Base-by-base conservation (phyloP, 2,888 invertebrate genomes). In the Pheosia tremula region DNA sequence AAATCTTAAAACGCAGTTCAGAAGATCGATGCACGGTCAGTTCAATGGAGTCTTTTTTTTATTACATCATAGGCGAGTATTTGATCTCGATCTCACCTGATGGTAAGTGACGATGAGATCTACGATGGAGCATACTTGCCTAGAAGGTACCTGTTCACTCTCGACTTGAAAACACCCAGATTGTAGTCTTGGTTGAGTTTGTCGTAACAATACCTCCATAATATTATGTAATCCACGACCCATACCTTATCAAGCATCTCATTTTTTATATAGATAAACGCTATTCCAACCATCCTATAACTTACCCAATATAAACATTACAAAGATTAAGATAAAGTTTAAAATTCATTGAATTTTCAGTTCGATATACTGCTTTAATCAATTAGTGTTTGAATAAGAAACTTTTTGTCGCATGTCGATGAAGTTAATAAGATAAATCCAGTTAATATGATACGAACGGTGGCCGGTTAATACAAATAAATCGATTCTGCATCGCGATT, bases 361-460 rank as follows among this genome's bases (percentile, higher is more conserved):
- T 61, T 59, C 64, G 62, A 79, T 76, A 78, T 83, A 79, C 69
- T 78, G 67, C 79, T 57, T 82, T 80, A 69, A 57, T 54, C 60
- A 61, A 64, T 66, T 67, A 80, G 78, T 77, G 81, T 56, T 69
- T 77, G 72, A 71, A 75, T 60, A 74, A 59, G 77, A 81, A 82
- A 80, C 68, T 82, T 84, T 75, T 70, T 77, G 79, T 82, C 76
- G 75, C 74, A 75, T 83, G 85, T 89, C 88, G 89, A 89, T 90
- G 84, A 79, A 83, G 80, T 76, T 83, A 88, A 88, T 89, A 83
- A 85, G 80, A 90, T 91, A 91, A 90, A 90, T 90, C 87, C 87
- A 82, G 74, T 80, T 80, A 81, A 83, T 81, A 78, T 74, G 74
- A 67, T 36, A 78, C 71, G 64, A 78, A 83, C 82, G 77, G 83